phyloP scores from a whole-genome alignment of 2,113 vertebrate species.

The Amblyopsis rosae region DNA sequence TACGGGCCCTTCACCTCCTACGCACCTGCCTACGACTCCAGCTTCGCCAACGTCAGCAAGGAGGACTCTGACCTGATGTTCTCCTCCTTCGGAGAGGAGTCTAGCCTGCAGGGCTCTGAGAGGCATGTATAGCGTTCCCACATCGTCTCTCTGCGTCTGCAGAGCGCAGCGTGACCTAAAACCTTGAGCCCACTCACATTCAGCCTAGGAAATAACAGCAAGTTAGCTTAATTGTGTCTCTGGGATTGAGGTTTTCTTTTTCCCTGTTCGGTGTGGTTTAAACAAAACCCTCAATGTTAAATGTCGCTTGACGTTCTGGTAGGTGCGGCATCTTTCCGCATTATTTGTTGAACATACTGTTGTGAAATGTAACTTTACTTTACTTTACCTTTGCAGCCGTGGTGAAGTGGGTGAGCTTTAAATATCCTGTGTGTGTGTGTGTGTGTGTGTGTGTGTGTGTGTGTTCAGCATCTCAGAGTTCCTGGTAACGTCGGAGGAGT shows the following conservation, averaged over 20 bases:
- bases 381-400: too few relatives aligned
- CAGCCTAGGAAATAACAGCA: neutral
- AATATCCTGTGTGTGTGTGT: slow-evolving; percentile 1
- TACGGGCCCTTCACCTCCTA: slow-evolving; percentile 95
- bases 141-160: neutral
- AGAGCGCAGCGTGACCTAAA: too few relatives aligned
- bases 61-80: slow-evolving; percentile 94
- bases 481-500: slow-evolving; percentile 86
- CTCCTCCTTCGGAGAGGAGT: slow-evolving; percentile 88
- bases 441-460: slow-evolving; percentile 11
- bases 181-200: neutral
- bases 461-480: slow-evolving; percentile 83
- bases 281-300: too few relatives aligned
- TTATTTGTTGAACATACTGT: too few relatives aligned
- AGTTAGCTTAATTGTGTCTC: too few relatives aligned
- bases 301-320: too few relatives aligned
- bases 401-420: too few relatives aligned
- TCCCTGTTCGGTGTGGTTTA: too few relatives aligned
- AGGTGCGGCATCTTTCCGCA: too few relatives aligned
- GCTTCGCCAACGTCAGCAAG: slow-evolving; percentile 94
- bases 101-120: slow-evolving; percentile 81
- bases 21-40: slow-evolving; percentile 93
- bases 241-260: too few relatives aligned
- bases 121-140: slow-evolving; percentile 76
- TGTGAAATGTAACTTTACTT: too few relatives aligned